A percentile compares a stretch with the other conserved stretches of the same genome.
These are phyloP conservation scores for Neomorphus geoffroyi DNA, from an alignment of 2,797 vertebrate genomes.

Conservation along the genomic window DNA sequence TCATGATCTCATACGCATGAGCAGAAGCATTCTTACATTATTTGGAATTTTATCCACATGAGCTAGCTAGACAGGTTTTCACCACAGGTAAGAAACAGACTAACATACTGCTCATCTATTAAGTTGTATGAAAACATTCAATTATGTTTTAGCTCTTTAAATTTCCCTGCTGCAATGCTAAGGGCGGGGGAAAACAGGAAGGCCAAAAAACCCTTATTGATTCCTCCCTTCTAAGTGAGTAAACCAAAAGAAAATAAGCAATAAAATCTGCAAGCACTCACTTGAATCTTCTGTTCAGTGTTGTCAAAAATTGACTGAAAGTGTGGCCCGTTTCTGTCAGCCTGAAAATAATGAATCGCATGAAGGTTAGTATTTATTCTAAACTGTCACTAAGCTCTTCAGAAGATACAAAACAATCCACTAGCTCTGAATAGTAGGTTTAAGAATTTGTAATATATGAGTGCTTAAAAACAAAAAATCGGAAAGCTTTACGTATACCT, in stretches of 20 bases:
- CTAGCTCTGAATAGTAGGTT: not conserved
- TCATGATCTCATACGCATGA: not conserved
- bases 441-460: not conserved
- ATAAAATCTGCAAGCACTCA: conserved; percentile 64
- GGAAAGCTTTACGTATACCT: conserved; percentile 75
- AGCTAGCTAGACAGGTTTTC: not conserved
- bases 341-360: conserved; percentile 74
- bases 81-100: not conserved
- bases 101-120: not conserved
- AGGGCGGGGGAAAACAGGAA: not conserved
- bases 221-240: not conserved
- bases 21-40: not conserved
- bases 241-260: not conserved
- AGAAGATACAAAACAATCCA: not conserved
- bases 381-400: not conserved
- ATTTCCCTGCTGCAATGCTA: not conserved
- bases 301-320: conserved; percentile 88
- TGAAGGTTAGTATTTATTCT: not conserved
- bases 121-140: not conserved
- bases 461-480: not conserved
- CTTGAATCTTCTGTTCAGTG: conserved; percentile 91
- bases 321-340: conserved; percentile 84
- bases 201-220: not conserved
- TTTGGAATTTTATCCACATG: not conserved
- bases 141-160: not conserved